Base-by-base conservation (phyloP, 2,797 vertebrate genomes). In the Acropternis orthonyx region DNA sequence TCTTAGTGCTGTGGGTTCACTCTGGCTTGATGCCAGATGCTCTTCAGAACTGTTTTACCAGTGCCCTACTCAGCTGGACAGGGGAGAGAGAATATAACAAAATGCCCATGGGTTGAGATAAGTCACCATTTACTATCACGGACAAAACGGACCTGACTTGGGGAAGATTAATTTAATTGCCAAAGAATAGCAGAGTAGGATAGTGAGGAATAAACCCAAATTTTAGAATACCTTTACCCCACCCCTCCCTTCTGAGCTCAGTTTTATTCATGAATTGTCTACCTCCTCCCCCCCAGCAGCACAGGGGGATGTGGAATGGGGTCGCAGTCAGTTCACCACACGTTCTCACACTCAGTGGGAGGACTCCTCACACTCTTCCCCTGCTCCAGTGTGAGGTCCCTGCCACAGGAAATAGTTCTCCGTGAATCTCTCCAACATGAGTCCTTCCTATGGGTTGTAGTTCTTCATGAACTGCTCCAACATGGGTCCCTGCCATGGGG, bases 201-300 rank as follows among this genome's bases (percentile, higher is more conserved):
- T 6, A 72, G 22, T 28, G 44, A 32, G 26, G 54, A 65, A 69
- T 65, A 36, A 76, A n/a, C 19, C 7, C 26, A 69, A 30, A 19
- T 28, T 39, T 46, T 63, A n/a, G 7, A 58, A 23, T 3, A 69
- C 2, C n/a, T 52, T 65, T 23, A 3, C 18, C 10, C 3, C 20
- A 21, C 13, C 7, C 28, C 15, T 51, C 21, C 37, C 12, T 58
- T 86, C 19, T 18, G 22, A 17, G 13, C 13, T 58, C 34, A 46
- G 3, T 5, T 75, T 65, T 17, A 17, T 4, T 51, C 26, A 69
- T 2, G 17, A 51, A n/a, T 46, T 71, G 9, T 21, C 34, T n/a
- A 0, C 9, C 9, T 46, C 22, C 26, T 46, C 22, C 13, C 22
- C 22, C 8, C 12, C 26, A 41, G 30, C 7, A 7, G 24, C 8